These are phyloP conservation scores for Lasius fuliginosus DNA, from an alignment of 2,888 invertebrate species.

Conservation along the genomic window DNA sequence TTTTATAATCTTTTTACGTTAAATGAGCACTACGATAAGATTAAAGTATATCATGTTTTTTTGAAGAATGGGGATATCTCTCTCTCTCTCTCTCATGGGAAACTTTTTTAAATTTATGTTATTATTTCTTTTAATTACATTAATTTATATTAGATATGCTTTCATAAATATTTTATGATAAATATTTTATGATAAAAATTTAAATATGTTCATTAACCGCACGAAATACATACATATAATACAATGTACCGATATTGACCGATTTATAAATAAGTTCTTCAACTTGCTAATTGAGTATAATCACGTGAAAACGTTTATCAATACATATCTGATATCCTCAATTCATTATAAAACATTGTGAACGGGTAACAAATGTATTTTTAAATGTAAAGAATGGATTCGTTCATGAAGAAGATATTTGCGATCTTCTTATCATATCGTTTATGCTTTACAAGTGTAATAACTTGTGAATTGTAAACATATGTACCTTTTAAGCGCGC, in stretches of 20 bases:
- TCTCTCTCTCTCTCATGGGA: too few species aligned
- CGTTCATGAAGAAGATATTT: not conserved
- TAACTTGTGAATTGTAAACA: not conserved
- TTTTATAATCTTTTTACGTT: not conserved
- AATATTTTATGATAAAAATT: slow-evolving; percentile 2
- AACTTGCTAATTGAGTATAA: slow-evolving; percentile 26
- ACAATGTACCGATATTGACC: not conserved
- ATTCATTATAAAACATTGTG: not conserved
- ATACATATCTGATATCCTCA: slow-evolving; percentile 9
- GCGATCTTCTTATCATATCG: slow-evolving; percentile 21
- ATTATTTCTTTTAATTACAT: not conserved
- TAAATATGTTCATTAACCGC: not conserved
- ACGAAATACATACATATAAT: not conserved
- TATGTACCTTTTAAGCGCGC: not conserved
- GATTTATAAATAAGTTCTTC: not conserved
- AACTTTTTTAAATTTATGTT: not conserved
- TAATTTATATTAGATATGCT: not conserved
- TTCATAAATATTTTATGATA: too few species aligned
- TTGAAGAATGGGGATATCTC: not conserved
- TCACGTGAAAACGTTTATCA: not conserved
- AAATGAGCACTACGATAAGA: not conserved
- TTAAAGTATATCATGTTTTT: not conserved
- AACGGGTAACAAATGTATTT: slow-evolving; percentile 2
- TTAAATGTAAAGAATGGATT: slow-evolving; percentile 1
- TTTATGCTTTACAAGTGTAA: slow-evolving; percentile 30